Conservation (phyloP, 2,113 vertebrate genomes). For the Amblyopsis rosae region DNA sequence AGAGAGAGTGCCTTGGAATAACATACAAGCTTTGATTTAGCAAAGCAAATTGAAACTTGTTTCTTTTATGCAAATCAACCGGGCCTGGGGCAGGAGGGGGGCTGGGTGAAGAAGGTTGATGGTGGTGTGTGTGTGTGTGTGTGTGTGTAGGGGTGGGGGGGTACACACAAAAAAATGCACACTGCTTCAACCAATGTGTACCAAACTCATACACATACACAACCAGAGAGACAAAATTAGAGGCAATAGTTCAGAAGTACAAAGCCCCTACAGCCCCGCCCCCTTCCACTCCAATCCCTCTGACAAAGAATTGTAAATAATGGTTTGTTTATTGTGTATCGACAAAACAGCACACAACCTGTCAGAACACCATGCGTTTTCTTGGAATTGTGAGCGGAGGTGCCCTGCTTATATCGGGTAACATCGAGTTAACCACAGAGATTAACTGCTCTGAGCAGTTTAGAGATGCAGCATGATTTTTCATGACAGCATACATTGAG, state of each 20-base stretch:
- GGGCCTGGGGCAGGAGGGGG: slow-evolving; percentile 86
- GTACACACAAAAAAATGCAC: slow-evolving; percentile 89
- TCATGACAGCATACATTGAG: too few species aligned
- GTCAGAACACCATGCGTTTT: too few species aligned
- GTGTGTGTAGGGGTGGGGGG: slow-evolving; percentile 63
- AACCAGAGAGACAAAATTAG: slow-evolving; percentile 79
- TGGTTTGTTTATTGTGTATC: slow-evolving; percentile 51
- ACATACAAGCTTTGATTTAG: slow-evolving; percentile 99
- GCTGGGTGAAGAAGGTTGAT: slow-evolving; percentile 90
- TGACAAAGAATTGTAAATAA: slow-evolving; percentile 77
- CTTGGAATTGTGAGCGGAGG: too few species aligned
- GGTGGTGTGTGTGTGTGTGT: slow-evolving; percentile 62
- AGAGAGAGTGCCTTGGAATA: slow-evolving; percentile 95
- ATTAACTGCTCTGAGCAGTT: too few species aligned
- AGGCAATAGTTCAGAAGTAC: slow-evolving; percentile 82
- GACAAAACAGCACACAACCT: too few species aligned
- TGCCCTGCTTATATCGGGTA: too few species aligned
- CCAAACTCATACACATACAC: slow-evolving; percentile 78
- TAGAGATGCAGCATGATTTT: too few species aligned
- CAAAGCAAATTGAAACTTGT: slow-evolving; percentile 99
- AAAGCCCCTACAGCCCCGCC: slow-evolving; percentile 37
- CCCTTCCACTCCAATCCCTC: slow-evolving; percentile 58
- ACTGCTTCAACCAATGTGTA: slow-evolving; percentile 87
- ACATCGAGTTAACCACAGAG: too few species aligned
- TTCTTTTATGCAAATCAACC: slow-evolving; percentile 99